Percentiles rank a stretch among this genome's conserved stretches.
Evolutionary conservation across 2,888 invertebrate species (phyloP).

Genomic region (Tigriopus californicus): DNA sequence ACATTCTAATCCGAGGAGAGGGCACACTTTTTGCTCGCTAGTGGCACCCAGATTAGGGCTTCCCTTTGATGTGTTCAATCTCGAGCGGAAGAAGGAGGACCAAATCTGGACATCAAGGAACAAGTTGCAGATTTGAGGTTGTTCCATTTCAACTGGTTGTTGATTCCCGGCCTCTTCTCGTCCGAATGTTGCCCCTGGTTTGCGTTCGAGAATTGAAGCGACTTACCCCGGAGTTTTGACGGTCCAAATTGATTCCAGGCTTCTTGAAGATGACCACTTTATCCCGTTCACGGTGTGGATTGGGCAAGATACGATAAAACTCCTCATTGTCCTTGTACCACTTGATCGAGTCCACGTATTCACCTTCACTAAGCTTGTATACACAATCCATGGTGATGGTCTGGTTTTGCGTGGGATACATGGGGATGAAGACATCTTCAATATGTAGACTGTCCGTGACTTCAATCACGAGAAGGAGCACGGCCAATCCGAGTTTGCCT

Average conservation of each 20-base stretch:
- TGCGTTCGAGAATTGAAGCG: background rate
- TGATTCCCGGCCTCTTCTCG: too few species aligned
- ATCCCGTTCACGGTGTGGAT: background rate
- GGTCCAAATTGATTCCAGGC: conserved; percentile 4
- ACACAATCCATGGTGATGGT: conserved; percentile 10
- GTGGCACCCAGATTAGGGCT: too few species aligned
- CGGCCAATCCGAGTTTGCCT: too few species aligned
- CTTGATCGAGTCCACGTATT: conserved; percentile 13
- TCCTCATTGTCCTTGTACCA: conserved; percentile 12
- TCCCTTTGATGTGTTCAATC: too few species aligned
- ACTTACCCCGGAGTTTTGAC: conserved; percentile 9
- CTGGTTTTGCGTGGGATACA: background rate
- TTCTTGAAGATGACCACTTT: conserved; percentile 8
- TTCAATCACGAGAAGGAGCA: background rate
- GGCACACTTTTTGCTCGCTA: too few species aligned
- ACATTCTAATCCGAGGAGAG: too few species aligned
- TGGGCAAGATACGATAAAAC: conserved; percentile 10
- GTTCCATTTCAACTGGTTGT: too few species aligned
- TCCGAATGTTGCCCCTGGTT: too few species aligned
- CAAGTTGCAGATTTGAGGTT: too few species aligned
- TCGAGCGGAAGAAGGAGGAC: too few species aligned
- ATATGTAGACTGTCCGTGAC: background rate
- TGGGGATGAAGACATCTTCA: background rate
- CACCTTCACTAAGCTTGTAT: conserved; percentile 4
- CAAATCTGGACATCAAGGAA: too few species aligned